phyloP scores from a whole-genome alignment of 2,113 vertebrate genomes.

The Peromyscus leucopus region DNA sequence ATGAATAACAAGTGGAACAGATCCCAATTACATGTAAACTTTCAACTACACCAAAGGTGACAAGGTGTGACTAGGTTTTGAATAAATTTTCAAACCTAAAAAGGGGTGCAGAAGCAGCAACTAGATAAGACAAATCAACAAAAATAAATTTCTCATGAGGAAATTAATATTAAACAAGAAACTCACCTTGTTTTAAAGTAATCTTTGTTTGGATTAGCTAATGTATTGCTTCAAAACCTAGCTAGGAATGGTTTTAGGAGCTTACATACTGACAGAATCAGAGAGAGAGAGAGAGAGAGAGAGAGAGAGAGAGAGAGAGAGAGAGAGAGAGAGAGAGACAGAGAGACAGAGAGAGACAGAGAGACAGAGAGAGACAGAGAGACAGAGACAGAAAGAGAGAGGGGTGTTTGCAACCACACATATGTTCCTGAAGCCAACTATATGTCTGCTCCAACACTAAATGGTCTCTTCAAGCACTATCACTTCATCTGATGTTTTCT shows the following conservation, averaged over 20 bases:
- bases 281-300: too few relatives aligned
- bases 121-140: neutral
- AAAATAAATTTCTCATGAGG: neutral
- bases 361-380: too few relatives aligned
- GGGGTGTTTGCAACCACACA: neutral
- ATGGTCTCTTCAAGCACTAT: neutral
- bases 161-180: slow-evolving; percentile 20
- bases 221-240: slow-evolving; percentile 15
- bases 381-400: too few relatives aligned
- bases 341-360: too few relatives aligned
- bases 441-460: neutral
- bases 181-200: neutral
- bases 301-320: too few relatives aligned
- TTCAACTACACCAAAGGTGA: neutral
- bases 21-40: neutral
- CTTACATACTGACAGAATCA: neutral
- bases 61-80: neutral
- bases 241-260: neutral
- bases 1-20: neutral
- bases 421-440: neutral
- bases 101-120: neutral
- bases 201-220: neutral
- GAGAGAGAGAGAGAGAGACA: too few relatives aligned
- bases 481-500: neutral
- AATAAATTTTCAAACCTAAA: neutral